These are phyloP conservation scores for Augochlorella aurata DNA, from an alignment of 2,888 invertebrate genomes.

Conservation along the genomic window DNA sequence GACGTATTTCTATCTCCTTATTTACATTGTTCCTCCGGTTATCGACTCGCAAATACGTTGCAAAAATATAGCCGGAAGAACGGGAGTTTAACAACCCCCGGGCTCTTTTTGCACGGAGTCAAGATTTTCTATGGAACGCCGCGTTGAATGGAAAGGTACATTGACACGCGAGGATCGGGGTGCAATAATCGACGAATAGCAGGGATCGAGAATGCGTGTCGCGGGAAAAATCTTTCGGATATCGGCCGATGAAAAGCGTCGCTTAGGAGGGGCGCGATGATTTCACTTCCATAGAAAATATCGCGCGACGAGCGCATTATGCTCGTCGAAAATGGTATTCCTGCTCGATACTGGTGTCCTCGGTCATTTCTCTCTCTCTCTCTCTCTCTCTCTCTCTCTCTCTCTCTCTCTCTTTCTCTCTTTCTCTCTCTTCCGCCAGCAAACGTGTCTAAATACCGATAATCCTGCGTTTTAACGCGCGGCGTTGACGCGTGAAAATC, in stretches of 20 bases:
- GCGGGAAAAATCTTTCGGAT: constrained; percentile 22
- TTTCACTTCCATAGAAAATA: constrained; percentile 8
- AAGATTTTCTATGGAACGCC: constrained; percentile 10
- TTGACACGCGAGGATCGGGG: neutral
- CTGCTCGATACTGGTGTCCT: constrained; percentile 18
- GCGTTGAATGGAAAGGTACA: too few relatives aligned
- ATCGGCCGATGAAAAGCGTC: neutral
- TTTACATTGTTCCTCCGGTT: neutral
- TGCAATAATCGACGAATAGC: neutral
- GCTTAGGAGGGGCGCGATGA: constrained; percentile 20
- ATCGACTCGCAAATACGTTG: neutral
- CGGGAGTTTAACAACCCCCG: neutral
- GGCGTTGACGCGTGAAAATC: neutral
- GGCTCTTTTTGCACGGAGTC: constrained; percentile 10
- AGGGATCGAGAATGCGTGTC: constrained; percentile 5
- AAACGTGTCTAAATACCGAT: constrained; percentile 36
- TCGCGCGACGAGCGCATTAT: constrained; percentile 19
- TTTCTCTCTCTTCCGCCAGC: neutral
- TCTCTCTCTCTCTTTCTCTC: too few relatives aligned
- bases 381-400: too few relatives aligned
- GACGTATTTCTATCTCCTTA: neutral
- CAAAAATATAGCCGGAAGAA: neutral
- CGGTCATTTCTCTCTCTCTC: neutral
- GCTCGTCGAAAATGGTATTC: constrained; percentile 21
- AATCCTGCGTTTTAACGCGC: neutral